phyloP scores from a whole-genome alignment of 2,797 vertebrate species.

The Florisuga fusca region DNA sequence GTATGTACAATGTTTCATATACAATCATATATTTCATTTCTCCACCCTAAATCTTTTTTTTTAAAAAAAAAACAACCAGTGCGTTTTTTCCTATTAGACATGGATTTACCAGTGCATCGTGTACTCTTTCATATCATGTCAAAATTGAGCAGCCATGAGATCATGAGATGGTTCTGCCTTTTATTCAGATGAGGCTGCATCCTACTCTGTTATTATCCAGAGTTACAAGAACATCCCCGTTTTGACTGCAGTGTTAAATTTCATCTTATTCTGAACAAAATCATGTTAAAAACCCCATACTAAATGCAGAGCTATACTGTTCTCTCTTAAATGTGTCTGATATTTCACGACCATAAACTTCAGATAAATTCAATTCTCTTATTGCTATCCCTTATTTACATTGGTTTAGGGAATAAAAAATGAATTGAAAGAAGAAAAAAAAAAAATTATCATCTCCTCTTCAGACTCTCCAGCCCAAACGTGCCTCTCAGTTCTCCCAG shows the following conservation, averaged over 20 bases:
- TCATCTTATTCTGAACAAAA: not conserved
- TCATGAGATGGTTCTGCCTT: not conserved
- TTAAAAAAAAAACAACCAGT: not conserved
- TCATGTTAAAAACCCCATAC: rapidly evolving
- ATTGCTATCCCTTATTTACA: not conserved
- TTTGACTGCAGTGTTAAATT: not conserved
- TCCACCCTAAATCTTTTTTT: not conserved
- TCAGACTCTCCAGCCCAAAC: not conserved
- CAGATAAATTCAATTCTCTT: not conserved
- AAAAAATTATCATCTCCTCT: not conserved
- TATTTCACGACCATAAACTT: slow-evolving; percentile 5
- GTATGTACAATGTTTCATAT: not conserved
- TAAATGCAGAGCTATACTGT: not conserved
- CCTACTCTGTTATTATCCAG: not conserved
- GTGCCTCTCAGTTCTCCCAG: not conserved
- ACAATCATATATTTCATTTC: not conserved
- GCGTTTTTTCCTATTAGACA: not conserved
- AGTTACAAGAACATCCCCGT: not conserved
- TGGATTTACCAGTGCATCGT: not conserved
- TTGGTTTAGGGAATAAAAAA: not conserved
- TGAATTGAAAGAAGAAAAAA: not conserved
- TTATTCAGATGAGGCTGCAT: not conserved
- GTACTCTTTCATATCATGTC: not conserved
- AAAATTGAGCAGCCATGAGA: not conserved
- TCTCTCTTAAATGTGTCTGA: not conserved